These are phyloP conservation scores for Crambe crambe DNA, from an alignment of 37 sponge, comb jelly and placozoan genomes.

Conservation along the genomic window DNA sequence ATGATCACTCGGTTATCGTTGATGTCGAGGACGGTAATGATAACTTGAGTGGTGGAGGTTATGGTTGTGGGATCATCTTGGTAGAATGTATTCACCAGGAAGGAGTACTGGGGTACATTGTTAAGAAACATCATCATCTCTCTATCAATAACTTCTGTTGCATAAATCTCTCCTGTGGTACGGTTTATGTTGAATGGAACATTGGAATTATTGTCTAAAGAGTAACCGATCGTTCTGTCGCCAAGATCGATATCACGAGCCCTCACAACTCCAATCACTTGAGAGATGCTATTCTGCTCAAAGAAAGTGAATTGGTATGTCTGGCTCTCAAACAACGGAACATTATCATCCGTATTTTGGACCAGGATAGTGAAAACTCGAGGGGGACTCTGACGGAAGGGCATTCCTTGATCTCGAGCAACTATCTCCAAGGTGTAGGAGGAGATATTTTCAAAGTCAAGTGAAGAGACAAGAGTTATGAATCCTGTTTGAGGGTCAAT, in stretches of 20 bases:
- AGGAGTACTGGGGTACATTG: background rate
- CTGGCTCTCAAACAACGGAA: slow-evolving; percentile 34
- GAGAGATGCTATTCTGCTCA: slow-evolving; percentile 18
- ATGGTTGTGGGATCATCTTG: slow-evolving; percentile 13
- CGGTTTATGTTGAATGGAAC: slow-evolving; percentile 33
- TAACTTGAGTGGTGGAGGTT: slow-evolving; percentile 36
- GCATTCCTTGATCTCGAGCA: slow-evolving; percentile 56
- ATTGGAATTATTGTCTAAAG: background rate
- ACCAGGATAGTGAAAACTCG: slow-evolving; percentile 24
- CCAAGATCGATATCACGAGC: slow-evolving; percentile 58
- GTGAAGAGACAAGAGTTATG: slow-evolving; percentile 24
- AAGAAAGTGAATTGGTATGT: slow-evolving; percentile 32
- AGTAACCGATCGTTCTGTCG: slow-evolving; percentile 35
- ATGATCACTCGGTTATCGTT: slow-evolving; percentile 29
- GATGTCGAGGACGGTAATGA: slow-evolving; percentile 37
- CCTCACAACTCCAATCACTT: slow-evolving; percentile 30
- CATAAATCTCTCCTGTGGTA: slow-evolving; percentile 40
- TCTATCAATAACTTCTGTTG: background rate
- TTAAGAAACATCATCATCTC: background rate
- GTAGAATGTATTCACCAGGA: slow-evolving; percentile 26
- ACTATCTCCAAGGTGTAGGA: slow-evolving; percentile 9
- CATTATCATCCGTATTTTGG: slow-evolving; percentile 44
- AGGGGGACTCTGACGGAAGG: slow-evolving; percentile 13
- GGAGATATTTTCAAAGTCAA: slow-evolving; percentile 27
- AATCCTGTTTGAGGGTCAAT: slow-evolving; percentile 46